A percentile compares a stretch with the other conserved stretches of the same genome.
Evolutionary conservation across 2,888 invertebrate species (phyloP).

Genomic region (Acrobasis consociella): DNA sequence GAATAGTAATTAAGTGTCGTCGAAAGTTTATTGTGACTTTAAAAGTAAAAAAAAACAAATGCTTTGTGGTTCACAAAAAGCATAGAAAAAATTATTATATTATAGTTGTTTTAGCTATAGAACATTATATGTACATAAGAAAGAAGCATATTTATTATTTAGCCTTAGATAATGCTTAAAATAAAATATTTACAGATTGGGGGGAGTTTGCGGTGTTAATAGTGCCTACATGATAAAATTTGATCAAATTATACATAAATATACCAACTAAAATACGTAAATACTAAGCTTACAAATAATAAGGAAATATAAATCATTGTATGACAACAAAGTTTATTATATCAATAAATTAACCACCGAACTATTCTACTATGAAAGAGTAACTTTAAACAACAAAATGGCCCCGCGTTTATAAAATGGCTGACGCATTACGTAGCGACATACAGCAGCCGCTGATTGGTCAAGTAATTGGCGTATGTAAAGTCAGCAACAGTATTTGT

Average conservation of each 20-base stretch:
- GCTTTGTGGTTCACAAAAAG: background rate
- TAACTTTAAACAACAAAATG: too few relatives aligned
- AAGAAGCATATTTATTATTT: slow-evolving; percentile 31
- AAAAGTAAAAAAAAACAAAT: slow-evolving; percentile 25
- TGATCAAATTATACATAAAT: background rate
- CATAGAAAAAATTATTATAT: slow-evolving; percentile 23
- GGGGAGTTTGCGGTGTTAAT: slow-evolving; percentile 24
- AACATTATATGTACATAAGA: slow-evolving; percentile 30
- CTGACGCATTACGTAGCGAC: too few relatives aligned
- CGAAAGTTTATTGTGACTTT: background rate
- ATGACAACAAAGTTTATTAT: too few relatives aligned
- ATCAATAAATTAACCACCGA: too few relatives aligned
- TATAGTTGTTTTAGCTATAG: slow-evolving; percentile 29
- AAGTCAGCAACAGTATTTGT: too few relatives aligned
- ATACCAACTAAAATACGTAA: background rate
- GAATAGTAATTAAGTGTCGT: background rate
- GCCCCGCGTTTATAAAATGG: too few relatives aligned
- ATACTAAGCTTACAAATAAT: background rate
- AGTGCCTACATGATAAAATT: slow-evolving; percentile 17
- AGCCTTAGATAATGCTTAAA: slow-evolving; percentile 30
- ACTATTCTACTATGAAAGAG: too few relatives aligned
- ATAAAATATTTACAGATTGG: slow-evolving; percentile 23
- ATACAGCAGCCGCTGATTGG: too few relatives aligned
- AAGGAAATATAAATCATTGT: too few relatives aligned
- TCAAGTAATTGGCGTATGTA: too few relatives aligned